Percentiles rank a stretch among this genome's conserved stretches.
These are phyloP conservation scores for Cecropterus lyciades DNA, from an alignment of 1,140 invertebrate genomes.

Conservation along the genomic window DNA sequence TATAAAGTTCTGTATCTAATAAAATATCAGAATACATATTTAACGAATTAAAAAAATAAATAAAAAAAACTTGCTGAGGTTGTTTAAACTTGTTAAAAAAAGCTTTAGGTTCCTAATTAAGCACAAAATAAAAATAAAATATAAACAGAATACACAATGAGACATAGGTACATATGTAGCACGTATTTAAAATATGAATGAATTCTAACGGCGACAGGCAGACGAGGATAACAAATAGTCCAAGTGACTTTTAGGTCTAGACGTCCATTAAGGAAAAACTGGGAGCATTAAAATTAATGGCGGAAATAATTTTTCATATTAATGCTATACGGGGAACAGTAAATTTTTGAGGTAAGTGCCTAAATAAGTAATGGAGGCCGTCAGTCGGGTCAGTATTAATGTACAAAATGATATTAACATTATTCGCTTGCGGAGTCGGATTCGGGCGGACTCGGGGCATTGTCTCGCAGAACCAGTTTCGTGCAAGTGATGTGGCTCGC, in stretches of 20 bases:
- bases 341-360: slow-evolving; percentile 22
- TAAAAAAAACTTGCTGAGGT: no score
- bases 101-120: no score
- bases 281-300: slow-evolving; percentile 21
- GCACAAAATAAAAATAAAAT: no score
- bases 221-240: slow-evolving; percentile 26
- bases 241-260: slow-evolving; percentile 30
- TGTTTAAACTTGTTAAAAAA: no score
- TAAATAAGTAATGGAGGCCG: slow-evolving; percentile 19
- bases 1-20: no score
- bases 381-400: slow-evolving; percentile 23
- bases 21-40: no score
- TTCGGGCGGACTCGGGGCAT: slow-evolving; percentile 37
- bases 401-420: slow-evolving; percentile 20
- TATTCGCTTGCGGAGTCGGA: slow-evolving; percentile 8
- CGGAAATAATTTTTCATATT: slow-evolving; percentile 28
- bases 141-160: no score
- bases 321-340: slow-evolving; percentile 15
- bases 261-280: slow-evolving; percentile 30
- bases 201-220: slow-evolving; percentile 18
- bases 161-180: no score
- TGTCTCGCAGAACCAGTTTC: slow-evolving; percentile 64
- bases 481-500: slow-evolving; percentile 53
- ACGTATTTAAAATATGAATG: not conserved
- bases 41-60: no score